These are phyloP conservation scores for Meloidogyne exigua DNA, from an alignment of 1,140 invertebrate species.

Conservation along the genomic window DNA sequence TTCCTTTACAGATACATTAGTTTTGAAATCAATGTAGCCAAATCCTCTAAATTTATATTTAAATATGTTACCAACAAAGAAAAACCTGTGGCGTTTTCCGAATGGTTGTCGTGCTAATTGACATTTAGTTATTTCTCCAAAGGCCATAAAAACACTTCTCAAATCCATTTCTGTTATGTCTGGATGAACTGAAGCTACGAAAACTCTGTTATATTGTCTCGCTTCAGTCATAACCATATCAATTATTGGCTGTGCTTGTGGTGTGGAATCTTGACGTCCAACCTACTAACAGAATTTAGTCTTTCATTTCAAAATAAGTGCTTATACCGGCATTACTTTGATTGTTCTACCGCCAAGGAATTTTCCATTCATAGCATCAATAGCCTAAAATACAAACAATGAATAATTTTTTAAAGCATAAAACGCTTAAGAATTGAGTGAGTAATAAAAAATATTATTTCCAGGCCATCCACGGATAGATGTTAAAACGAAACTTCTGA, in stretches of 20 bases:
- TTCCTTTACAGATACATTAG: slow-evolving; percentile 84
- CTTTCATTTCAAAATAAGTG: slow-evolving; percentile 1
- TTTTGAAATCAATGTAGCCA: slow-evolving; percentile 97
- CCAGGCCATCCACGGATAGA: neutral
- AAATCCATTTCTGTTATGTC: slow-evolving; percentile 95
- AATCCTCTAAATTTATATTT: slow-evolving; percentile 72
- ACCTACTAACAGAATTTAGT: slow-evolving; percentile 67
- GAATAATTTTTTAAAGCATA: neutral
- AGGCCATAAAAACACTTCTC: slow-evolving; percentile 98
- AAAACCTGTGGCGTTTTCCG: slow-evolving; percentile 67
- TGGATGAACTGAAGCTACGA: slow-evolving; percentile 93
- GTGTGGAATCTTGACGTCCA: slow-evolving; percentile 95
- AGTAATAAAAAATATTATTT: neutral
- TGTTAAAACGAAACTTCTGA: neutral
- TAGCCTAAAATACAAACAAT: neutral
- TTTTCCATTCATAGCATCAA: slow-evolving; percentile 97
- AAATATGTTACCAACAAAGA: neutral
- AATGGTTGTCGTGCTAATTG: slow-evolving; percentile 64
- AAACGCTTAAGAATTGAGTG: neutral
- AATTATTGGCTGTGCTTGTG: slow-evolving; percentile 96
- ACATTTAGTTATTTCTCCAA: slow-evolving; percentile 78
- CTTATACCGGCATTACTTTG: slow-evolving; percentile 69
- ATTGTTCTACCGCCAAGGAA: slow-evolving; percentile 93
- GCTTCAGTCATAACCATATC: slow-evolving; percentile 98
- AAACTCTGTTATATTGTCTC: slow-evolving; percentile 94